Percentiles rank a stretch among this genome's conserved stretches.
Conservation (phyloP, 2,797 vertebrate genomes). For the Catostomus latipinnis region DNA sequence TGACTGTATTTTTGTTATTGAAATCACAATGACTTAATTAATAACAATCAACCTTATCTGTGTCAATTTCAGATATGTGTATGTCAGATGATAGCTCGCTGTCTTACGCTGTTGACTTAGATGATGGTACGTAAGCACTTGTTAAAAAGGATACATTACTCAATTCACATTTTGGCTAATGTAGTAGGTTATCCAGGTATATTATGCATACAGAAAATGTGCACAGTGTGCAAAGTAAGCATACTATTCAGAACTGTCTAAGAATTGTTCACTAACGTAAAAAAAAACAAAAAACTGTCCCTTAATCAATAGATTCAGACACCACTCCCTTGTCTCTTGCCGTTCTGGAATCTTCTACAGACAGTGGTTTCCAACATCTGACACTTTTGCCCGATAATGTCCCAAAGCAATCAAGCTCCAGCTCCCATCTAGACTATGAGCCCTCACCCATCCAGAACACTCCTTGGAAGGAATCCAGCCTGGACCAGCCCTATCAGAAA, state of each 20-base stretch:
- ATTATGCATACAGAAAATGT: no score
- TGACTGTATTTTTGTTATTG: not conserved
- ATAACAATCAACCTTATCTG: not conserved
- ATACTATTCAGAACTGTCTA: no score
- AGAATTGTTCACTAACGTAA: not conserved
- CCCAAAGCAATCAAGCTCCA: slow-evolving; percentile 61
- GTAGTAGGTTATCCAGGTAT: no score
- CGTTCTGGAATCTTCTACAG: slow-evolving; percentile 55
- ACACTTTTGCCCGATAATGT: slow-evolving; percentile 52
- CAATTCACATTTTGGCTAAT: no score
- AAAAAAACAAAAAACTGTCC: not conserved
- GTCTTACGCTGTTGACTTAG: slow-evolving; percentile 83
- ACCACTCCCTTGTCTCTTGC: slow-evolving; percentile 66
- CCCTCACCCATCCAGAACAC: slow-evolving; percentile 87
- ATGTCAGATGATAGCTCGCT: slow-evolving; percentile 87
- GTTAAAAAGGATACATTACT: no score
- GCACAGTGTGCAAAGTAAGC: no score
- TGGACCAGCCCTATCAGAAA: slow-evolving; percentile 89
- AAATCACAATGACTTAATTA: not conserved
- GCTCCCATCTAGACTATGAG: slow-evolving; percentile 70
- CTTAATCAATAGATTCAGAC: slow-evolving; percentile 68
- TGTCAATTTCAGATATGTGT: slow-evolving; percentile 69
- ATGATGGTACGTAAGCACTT: slow-evolving; percentile 81
- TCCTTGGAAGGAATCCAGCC: slow-evolving; percentile 90
- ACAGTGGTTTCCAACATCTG: slow-evolving; percentile 65